Percentiles rank a stretch among this genome's conserved stretches.
These are phyloP conservation scores for Acronicta leporina DNA, from an alignment of 2,888 invertebrate genomes.

Conservation along the genomic window DNA sequence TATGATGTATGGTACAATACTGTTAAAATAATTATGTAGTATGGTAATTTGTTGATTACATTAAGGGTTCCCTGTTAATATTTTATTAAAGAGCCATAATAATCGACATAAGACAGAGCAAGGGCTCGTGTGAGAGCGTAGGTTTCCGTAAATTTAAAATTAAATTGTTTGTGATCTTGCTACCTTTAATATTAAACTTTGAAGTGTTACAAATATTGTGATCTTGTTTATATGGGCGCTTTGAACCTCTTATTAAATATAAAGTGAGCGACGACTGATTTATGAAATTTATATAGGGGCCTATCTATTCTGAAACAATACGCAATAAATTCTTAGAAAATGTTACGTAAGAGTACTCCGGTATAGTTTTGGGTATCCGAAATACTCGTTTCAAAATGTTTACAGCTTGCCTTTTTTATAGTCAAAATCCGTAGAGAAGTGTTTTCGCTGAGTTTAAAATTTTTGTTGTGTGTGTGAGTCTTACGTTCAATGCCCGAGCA, in stretches of 20 bases:
- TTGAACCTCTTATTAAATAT: constrained; percentile 16
- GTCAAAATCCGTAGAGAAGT: too few species aligned
- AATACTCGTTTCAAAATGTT: too few species aligned
- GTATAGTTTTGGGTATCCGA: too few species aligned
- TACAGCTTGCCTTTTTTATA: too few species aligned
- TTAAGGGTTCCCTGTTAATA: constrained; percentile 21
- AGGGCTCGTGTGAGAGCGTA: constrained; percentile 23
- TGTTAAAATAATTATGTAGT: background rate
- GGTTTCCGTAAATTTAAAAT: constrained; percentile 42
- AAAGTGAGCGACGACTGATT: constrained; percentile 9
- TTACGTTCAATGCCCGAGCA: too few species aligned
- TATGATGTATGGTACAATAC: too few species aligned
- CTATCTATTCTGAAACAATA: constrained; percentile 11
- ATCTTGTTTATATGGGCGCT: constrained; percentile 26
- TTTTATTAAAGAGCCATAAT: constrained; percentile 46
- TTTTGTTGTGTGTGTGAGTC: too few species aligned
- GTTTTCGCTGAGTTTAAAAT: too few species aligned
- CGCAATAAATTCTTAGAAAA: background rate
- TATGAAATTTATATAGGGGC: constrained; percentile 11
- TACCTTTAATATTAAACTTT: constrained; percentile 35
- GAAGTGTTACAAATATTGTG: constrained; percentile 33
- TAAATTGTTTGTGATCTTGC: constrained; percentile 33
- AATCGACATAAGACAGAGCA: constrained; percentile 36
- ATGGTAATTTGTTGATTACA: constrained; percentile 25
- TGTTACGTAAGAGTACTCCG: too few species aligned